Conservation (phyloP, 2,888 invertebrate species). For the Globia sparganii region DNA sequence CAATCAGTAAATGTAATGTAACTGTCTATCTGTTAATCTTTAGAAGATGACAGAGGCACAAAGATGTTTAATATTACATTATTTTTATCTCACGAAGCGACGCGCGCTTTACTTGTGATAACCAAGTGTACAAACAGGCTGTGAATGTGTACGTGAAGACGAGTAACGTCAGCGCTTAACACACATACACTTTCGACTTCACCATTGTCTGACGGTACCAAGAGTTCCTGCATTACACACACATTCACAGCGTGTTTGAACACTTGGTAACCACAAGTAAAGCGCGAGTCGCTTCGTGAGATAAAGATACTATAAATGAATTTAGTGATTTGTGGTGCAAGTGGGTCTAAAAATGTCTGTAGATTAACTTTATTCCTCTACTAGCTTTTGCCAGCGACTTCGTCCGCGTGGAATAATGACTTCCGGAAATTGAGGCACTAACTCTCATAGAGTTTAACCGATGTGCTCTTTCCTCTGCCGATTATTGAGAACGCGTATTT, state of each 20-base stretch:
- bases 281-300: background rate
- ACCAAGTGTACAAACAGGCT: background rate
- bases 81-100: background rate
- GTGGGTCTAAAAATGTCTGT: background rate
- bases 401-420: too few relatives aligned
- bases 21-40: background rate
- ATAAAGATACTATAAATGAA: background rate
- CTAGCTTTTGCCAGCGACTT: too few relatives aligned
- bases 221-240: background rate
- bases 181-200: background rate
- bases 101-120: background rate
- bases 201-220: background rate
- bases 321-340: background rate
- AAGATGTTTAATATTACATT: background rate
- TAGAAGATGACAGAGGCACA: background rate
- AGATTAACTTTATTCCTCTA: background rate
- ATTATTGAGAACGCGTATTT: too few relatives aligned
- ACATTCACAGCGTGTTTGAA: background rate
- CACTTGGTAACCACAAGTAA: background rate
- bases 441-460: too few relatives aligned
- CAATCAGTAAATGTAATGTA: too few relatives aligned
- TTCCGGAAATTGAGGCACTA: too few relatives aligned
- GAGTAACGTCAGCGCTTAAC: background rate
- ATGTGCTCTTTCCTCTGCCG: too few relatives aligned
- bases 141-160: background rate